Evolutionary conservation across 2,888 invertebrate genomes (phyloP).

Genomic region (Rhyacophila evoluta): DNA sequence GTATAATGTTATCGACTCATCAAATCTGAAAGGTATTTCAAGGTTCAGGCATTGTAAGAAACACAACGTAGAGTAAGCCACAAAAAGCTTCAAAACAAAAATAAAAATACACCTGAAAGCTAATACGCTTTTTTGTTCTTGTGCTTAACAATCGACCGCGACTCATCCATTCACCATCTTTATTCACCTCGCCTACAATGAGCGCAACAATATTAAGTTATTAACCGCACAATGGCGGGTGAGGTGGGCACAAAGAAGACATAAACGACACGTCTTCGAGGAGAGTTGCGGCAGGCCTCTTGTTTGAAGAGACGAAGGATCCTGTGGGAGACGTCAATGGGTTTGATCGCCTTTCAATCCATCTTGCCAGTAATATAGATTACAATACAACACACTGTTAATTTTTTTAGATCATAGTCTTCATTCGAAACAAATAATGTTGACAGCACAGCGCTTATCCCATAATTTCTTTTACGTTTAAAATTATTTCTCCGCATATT

Average conservation of each 20-base stretch:
- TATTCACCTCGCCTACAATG: slow-evolving; percentile 48
- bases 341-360: slow-evolving; percentile 46
- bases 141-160: slow-evolving; percentile 42
- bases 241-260: slow-evolving; percentile 36
- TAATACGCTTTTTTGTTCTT: slow-evolving; percentile 45
- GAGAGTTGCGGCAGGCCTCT: not conserved
- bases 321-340: slow-evolving; percentile 45
- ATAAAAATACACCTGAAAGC: slow-evolving; percentile 42
- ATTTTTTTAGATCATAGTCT: too few species aligned
- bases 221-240: slow-evolving; percentile 47
- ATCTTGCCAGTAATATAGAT: slow-evolving; percentile 20
- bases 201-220: slow-evolving; percentile 53
- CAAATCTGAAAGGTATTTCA: not conserved
- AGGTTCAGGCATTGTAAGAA: not conserved
- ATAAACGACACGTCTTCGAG: slow-evolving; percentile 31
- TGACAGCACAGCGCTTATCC: too few species aligned
- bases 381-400: slow-evolving; percentile 11
- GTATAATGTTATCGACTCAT: not conserved
- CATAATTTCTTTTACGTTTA: too few species aligned
- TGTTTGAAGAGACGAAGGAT: slow-evolving; percentile 30
- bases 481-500: too few species aligned
- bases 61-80: not conserved
- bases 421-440: too few species aligned
- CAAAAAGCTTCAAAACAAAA: not conserved
- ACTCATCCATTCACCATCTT: slow-evolving; percentile 34